Percentiles rank a stretch among this genome's conserved stretches.
These are phyloP conservation scores for Yponomeuta sedellus DNA, from an alignment of 2,888 invertebrate species.

Conservation along the genomic window DNA sequence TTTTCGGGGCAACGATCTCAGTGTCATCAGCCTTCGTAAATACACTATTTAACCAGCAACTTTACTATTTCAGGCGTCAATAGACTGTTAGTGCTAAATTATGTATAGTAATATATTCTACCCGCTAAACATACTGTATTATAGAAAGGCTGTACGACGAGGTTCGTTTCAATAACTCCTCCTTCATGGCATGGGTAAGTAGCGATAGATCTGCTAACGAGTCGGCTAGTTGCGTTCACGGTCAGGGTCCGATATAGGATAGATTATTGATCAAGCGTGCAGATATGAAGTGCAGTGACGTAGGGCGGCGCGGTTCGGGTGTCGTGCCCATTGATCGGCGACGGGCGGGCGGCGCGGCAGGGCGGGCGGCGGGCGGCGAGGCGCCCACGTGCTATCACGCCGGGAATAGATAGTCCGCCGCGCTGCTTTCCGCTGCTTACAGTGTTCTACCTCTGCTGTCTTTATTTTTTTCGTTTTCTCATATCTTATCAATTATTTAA, in stretches of 20 bases:
- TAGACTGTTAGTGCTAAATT: background rate
- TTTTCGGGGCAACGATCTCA: background rate
- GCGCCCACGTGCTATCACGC: slow-evolving; percentile 66
- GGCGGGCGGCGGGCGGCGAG: slow-evolving; percentile 27
- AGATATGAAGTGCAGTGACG: slow-evolving; percentile 16
- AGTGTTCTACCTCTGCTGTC: slow-evolving; percentile 19
- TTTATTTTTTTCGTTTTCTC: slow-evolving; percentile 12
- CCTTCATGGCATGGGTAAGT: background rate
- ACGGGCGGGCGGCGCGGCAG: slow-evolving; percentile 52
- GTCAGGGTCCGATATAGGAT: slow-evolving; percentile 6
- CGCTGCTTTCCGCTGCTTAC: slow-evolving; percentile 47
- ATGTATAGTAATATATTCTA: background rate
- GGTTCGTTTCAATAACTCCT: background rate
- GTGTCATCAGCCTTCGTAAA: background rate
- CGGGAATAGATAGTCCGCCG: slow-evolving; percentile 70
- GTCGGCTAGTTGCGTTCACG: background rate
- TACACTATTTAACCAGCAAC: background rate
- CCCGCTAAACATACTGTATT: background rate
- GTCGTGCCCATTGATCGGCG: slow-evolving; percentile 66
- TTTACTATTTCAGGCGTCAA: background rate
- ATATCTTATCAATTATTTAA: background rate
- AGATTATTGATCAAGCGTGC: slow-evolving; percentile 5
- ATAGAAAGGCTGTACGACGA: background rate
- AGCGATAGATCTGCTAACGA: background rate
- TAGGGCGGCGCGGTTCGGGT: slow-evolving; percentile 23